Conservation (phyloP, 1,140 invertebrate genomes). For the Calycopis cecrops region DNA sequence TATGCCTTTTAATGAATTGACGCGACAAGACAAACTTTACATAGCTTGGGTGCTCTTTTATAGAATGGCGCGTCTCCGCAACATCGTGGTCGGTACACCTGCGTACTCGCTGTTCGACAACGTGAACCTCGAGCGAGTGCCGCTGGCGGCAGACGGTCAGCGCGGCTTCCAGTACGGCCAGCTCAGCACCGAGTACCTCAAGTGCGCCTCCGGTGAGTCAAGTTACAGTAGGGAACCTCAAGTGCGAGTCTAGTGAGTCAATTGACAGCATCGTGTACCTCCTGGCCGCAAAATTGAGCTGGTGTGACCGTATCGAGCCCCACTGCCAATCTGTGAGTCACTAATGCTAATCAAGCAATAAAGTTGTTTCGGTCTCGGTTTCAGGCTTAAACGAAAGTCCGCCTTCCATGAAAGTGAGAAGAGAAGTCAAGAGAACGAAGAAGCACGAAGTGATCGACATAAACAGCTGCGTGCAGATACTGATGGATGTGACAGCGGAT, state of each 20-base stretch:
- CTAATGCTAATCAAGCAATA: too few relatives aligned
- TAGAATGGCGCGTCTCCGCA: slow-evolving; percentile 55
- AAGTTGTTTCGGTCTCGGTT: neutral
- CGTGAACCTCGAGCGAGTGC: slow-evolving; percentile 51
- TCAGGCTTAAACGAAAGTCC: neutral
- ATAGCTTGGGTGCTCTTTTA: too few relatives aligned
- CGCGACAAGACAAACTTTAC: too few relatives aligned
- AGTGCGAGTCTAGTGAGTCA: too few relatives aligned
- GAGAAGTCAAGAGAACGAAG: slow-evolving; percentile 41
- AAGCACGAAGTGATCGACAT: slow-evolving; percentile 82
- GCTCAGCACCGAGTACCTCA: slow-evolving; percentile 55
- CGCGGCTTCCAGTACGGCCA: slow-evolving; percentile 49
- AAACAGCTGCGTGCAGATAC: slow-evolving; percentile 90
- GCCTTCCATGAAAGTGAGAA: slow-evolving; percentile 38
- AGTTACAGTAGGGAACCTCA: too few relatives aligned
- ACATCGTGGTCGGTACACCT: slow-evolving; percentile 50
- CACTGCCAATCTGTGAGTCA: too few relatives aligned
- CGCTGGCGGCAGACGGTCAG: slow-evolving; percentile 38
- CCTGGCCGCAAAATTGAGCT: too few relatives aligned
- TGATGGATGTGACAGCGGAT: slow-evolving; percentile 87
- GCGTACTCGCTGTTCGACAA: slow-evolving; percentile 49
- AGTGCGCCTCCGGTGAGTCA: slow-evolving; percentile 48
- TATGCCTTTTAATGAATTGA: too few relatives aligned
- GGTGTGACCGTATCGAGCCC: too few relatives aligned
- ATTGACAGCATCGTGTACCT: too few relatives aligned